Evolutionary conservation across 2,113 vertebrate genomes (phyloP).

Genomic region (Opisthocomus hoazin): DNA sequence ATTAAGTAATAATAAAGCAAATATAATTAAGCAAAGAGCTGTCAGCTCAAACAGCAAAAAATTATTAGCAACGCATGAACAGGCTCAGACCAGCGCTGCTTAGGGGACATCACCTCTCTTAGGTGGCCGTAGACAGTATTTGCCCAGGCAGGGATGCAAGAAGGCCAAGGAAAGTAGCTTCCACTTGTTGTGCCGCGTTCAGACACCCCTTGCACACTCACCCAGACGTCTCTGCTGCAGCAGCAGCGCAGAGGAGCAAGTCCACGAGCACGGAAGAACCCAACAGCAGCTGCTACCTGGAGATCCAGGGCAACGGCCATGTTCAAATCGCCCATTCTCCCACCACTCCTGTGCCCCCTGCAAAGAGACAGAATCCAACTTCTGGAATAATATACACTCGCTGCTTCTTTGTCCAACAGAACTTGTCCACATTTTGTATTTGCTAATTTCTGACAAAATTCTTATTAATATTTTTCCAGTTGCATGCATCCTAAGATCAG

Average conservation of each 20-base stretch:
- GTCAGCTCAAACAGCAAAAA: neutral
- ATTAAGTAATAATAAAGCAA: neutral
- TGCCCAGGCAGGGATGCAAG: neutral
- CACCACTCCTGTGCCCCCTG: neutral
- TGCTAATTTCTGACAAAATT: neutral
- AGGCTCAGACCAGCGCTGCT: neutral
- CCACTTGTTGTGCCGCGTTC: neutral
- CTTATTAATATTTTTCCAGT: neutral
- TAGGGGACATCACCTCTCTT: neutral
- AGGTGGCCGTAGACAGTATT: neutral
- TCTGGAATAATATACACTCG: neutral
- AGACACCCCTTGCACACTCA: neutral
- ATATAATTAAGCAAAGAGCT: neutral
- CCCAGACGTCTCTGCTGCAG: neutral
- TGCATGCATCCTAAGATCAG: neutral
- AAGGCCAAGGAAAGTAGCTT: neutral
- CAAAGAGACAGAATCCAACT: neutral
- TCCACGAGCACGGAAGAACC: neutral
- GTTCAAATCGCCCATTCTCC: rapidly evolving
- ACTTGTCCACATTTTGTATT: neutral
- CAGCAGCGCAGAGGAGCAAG: neutral
- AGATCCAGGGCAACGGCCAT: neutral
- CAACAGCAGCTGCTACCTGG: neutral
- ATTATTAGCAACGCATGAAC: neutral
- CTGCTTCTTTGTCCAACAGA: neutral